These are phyloP conservation scores for Charanyca ferruginea DNA, from an alignment of 2,888 invertebrate genomes.

Conservation along the genomic window DNA sequence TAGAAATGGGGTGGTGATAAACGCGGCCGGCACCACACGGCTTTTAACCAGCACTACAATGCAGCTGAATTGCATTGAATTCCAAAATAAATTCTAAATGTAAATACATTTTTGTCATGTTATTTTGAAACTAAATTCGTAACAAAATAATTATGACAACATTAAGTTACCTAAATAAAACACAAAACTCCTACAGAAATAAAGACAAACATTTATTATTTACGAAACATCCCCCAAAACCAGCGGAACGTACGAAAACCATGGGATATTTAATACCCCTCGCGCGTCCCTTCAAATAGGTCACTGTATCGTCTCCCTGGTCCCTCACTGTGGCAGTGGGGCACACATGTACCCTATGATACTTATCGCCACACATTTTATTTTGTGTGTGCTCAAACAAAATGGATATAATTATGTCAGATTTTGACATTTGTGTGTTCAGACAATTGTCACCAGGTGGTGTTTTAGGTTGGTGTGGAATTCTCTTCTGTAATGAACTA, in stretches of 20 bases:
- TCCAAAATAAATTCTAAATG: no score
- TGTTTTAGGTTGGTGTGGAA: neutral
- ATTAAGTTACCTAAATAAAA: neutral
- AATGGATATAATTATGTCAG: neutral
- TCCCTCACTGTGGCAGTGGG: slow-evolving; percentile 73
- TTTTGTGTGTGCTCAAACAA: neutral
- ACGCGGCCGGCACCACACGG: no score
- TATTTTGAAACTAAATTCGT: neutral
- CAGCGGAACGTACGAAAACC: slow-evolving; percentile 26
- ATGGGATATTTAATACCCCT: slow-evolving; percentile 58
- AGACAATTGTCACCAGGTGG: neutral
- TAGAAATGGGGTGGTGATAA: no score
- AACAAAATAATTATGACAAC: neutral
- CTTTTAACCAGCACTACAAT: no score
- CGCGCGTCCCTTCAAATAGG: slow-evolving; percentile 70
- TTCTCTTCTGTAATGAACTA: no score
- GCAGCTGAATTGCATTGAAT: no score
- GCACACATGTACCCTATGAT: slow-evolving; percentile 54
- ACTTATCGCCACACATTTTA: neutral
- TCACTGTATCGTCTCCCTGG: slow-evolving; percentile 68
- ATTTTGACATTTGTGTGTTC: neutral
- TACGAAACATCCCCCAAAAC: slow-evolving; percentile 37
- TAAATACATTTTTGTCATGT: no score
- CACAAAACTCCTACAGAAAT: slow-evolving; percentile 4
- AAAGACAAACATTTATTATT: slow-evolving; percentile 35